These are phyloP conservation scores for Emmelina monodactyla DNA, from an alignment of 2,888 invertebrate genomes.

Conservation along the genomic window DNA sequence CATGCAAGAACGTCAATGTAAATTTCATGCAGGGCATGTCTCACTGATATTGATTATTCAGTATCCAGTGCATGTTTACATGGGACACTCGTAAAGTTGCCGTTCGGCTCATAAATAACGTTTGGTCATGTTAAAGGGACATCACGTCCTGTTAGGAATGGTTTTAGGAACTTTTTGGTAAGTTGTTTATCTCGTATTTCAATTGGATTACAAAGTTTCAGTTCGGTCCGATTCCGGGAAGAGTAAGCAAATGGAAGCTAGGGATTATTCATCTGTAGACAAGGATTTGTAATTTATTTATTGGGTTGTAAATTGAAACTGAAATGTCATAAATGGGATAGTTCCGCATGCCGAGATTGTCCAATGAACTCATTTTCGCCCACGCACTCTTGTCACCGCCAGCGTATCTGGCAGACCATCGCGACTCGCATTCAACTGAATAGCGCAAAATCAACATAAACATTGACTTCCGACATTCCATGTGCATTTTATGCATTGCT, in stretches of 20 bases:
- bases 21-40: neutral
- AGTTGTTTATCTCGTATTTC: too few species aligned
- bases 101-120: slow-evolving; percentile 16
- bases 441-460: too few species aligned
- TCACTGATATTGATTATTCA: neutral
- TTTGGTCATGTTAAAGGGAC: slow-evolving; percentile 7
- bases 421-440: too few species aligned
- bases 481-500: too few species aligned
- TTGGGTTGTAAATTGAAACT: slow-evolving; percentile 8
- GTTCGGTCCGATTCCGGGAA: too few species aligned
- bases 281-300: too few species aligned
- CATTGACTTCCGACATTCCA: too few species aligned
- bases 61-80: slow-evolving; percentile 23
- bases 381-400: slow-evolving; percentile 21
- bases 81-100: slow-evolving; percentile 24
- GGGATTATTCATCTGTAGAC: too few species aligned
- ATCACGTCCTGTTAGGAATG: neutral
- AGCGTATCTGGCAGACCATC: too few species aligned
- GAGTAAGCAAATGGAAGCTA: too few species aligned
- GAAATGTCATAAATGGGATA: slow-evolving; percentile 17
- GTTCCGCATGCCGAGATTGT: slow-evolving; percentile 53
- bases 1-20: neutral
- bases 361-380: slow-evolving; percentile 47
- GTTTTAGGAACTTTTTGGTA: neutral
- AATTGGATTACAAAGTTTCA: too few species aligned